Base-by-base conservation (phyloP, 2,888 invertebrate genomes). In the Drosophila gaucha region DNA sequence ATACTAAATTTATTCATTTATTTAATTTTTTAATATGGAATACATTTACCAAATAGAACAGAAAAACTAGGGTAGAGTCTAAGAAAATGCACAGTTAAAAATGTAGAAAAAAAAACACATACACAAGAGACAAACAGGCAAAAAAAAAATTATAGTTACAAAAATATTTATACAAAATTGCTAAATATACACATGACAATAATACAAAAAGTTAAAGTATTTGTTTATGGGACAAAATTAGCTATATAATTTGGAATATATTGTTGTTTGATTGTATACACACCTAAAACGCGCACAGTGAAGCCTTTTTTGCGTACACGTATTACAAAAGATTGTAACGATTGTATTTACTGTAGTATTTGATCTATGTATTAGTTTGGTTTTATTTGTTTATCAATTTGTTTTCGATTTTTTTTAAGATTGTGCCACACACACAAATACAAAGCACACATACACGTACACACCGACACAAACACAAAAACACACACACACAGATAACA, bases 221-320 rank as follows among this genome's bases (percentile, higher is more conserved):
- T 46, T 39, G 35, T 33, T 57, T 49, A 64, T 49, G 16, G 50
- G 31, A 55, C 68, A 67, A 59, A 59, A 59, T 56, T 39, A 74
- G 51, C 65, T 43, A 28, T 26, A 43, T 64, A 73, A 70, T 73
- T 75, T 74, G 10, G 75, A 74, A 60, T 71, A 78, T 58, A 60
- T 68, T 63, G 24, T 59, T 74, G 18, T 44, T 77, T 59, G 56
- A 58, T 63, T 82, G 74, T 57, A 82, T 82, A 82, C 82, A 82
- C 86, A 82, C 82, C 82, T 82, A 82, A 82, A 77, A 73, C 80
- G 82, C 75, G 70, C 69, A 86, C 66, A 67, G 66, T 72, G 84
- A 86, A 80, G 82, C 80, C 82, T 67, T 80, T 74, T 64, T 63
- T 44, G 57, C 64, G 59, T 55, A 56, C 39, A 69, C 68, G 68